phyloP scores from a whole-genome alignment of 2,113 vertebrate species.

The Eupsittula cactorum region DNA sequence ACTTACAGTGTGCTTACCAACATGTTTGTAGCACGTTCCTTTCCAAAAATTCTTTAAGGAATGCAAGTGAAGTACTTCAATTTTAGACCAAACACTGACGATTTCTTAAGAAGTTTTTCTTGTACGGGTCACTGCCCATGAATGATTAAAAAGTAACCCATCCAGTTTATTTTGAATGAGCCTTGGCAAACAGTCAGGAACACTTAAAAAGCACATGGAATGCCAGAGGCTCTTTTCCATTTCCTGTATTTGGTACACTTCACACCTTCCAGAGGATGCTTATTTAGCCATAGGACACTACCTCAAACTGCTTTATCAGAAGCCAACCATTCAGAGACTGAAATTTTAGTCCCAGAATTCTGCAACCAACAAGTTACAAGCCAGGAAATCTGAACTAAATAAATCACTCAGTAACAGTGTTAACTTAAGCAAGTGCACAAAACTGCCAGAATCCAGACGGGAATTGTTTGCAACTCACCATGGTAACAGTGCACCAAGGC shows the following conservation, averaged over 20 bases:
- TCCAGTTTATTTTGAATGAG: not conserved
- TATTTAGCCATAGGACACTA: not conserved
- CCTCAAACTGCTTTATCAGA: not conserved
- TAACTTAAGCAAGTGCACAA: not conserved
- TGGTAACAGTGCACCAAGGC: not conserved
- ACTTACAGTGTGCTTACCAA: not conserved
- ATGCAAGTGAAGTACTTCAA: not conserved
- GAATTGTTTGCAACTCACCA: not conserved
- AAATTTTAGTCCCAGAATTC: not conserved
- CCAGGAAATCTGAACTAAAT: not conserved
- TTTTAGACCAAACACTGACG: not conserved
- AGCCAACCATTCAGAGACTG: not conserved
- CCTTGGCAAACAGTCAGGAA: not conserved
- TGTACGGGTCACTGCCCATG: not conserved
- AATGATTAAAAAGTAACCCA: not conserved
- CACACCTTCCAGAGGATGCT: not conserved
- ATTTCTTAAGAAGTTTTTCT: not conserved
- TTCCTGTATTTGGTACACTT: not conserved
- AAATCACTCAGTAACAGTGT: not conserved
- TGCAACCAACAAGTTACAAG: not conserved
- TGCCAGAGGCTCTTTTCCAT: constrained; percentile 5
- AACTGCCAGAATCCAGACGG: not conserved
- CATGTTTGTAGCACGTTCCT: not conserved
- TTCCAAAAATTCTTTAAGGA: not conserved
- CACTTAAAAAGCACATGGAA: not conserved